Evolutionary conservation across 2,888 invertebrate genomes (phyloP).

Genomic region (Neocrepidodera transversa): DNA sequence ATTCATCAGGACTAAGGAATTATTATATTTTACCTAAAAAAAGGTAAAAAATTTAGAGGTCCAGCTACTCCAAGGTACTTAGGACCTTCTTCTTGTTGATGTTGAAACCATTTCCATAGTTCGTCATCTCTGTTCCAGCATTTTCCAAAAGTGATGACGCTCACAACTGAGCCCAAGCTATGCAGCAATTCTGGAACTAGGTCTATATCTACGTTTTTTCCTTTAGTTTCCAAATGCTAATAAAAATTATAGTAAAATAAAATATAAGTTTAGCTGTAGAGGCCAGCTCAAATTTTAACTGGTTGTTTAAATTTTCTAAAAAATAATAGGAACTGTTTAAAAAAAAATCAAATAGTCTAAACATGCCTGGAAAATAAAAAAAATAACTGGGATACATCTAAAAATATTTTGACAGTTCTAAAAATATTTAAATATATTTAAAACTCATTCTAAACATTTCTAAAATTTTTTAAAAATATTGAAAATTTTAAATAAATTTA

Average conservation of each 20-base stretch:
- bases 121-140: constrained; percentile 72
- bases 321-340: too few relatives aligned
- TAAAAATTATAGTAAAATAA: constrained; percentile 27
- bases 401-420: too few relatives aligned
- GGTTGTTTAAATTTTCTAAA: too few relatives aligned
- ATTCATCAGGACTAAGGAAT: background rate
- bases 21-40: constrained; percentile 43
- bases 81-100: constrained; percentile 83
- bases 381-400: too few relatives aligned
- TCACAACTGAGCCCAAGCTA: constrained; percentile 78
- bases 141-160: constrained; percentile 79
- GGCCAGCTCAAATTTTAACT: too few relatives aligned
- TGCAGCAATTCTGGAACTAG: constrained; percentile 68
- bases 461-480: too few relatives aligned
- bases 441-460: too few relatives aligned
- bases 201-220: constrained; percentile 56
- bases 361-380: too few relatives aligned
- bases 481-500: too few relatives aligned
- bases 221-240: constrained; percentile 38
- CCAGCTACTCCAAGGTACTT: constrained; percentile 84
- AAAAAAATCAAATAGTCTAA: too few relatives aligned
- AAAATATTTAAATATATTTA: too few relatives aligned
- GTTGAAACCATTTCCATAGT: constrained; percentile 79
- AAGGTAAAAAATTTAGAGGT: constrained; percentile 83
- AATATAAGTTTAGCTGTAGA: too few relatives aligned